Conservation (phyloP, 2,888 invertebrate genomes). For the Eretmocerus hayati region DNA sequence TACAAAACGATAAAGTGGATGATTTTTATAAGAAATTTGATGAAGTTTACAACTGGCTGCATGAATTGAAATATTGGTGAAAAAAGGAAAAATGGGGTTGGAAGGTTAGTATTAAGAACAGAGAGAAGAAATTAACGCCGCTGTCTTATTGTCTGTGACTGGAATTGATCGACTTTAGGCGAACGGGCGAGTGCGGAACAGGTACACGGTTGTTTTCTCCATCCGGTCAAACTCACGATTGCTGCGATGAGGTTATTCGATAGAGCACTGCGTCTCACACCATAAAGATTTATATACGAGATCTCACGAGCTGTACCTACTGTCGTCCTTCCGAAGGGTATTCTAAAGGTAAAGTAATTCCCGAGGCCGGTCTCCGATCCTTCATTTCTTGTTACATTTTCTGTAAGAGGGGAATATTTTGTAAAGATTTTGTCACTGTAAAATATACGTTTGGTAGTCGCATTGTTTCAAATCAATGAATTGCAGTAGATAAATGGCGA, state of each 20-base stretch:
- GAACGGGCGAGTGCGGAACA: conserved; percentile 35
- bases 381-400: too few species aligned
- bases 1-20: too few species aligned
- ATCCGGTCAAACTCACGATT: conserved; percentile 21
- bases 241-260: conserved; percentile 21
- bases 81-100: too few species aligned
- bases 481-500: too few species aligned
- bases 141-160: conserved; percentile 46
- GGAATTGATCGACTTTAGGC: conserved; percentile 47
- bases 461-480: too few species aligned
- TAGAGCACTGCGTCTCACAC: conserved; percentile 13
- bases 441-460: too few species aligned
- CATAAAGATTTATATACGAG: conserved; percentile 44
- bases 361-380: conserved; percentile 48
- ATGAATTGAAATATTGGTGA: too few species aligned
- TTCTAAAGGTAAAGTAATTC: conserved; percentile 49
- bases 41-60: too few species aligned
- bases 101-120: conserved; percentile 31
- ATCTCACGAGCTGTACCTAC: conserved; percentile 45
- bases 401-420: too few species aligned
- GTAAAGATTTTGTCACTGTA: too few species aligned
- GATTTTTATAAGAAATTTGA: too few species aligned
- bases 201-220: conserved; percentile 40
- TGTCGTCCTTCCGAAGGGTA: conserved; percentile 45
- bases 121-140: conserved; percentile 45